phyloP scores from a whole-genome alignment of 2,113 vertebrate genomes.

The Leuciscus idus region DNA sequence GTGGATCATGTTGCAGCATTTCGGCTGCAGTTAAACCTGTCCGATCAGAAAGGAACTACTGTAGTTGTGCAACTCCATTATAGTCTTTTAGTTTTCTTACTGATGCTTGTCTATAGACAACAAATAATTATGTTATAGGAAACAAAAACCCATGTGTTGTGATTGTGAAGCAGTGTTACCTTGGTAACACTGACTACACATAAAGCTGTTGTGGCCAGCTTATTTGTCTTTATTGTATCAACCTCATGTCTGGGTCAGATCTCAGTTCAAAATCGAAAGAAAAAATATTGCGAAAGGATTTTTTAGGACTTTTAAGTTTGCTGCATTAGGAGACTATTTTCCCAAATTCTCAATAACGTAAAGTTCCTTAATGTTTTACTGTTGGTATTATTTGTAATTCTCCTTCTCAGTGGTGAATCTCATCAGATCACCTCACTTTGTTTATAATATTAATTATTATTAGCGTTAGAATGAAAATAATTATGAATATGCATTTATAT shows the following conservation, averaged over 20 bases:
- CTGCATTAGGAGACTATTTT: too few relatives aligned
- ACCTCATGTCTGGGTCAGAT: not conserved
- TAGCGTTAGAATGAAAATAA: not conserved
- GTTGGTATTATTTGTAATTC: not conserved
- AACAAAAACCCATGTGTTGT: not conserved
- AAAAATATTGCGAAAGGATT: not conserved
- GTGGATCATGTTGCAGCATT: not conserved
- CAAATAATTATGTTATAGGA: not conserved
- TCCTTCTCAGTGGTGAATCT: not conserved
- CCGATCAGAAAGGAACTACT: too few relatives aligned
- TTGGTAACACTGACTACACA: not conserved
- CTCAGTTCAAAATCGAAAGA: not conserved
- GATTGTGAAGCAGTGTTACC: not conserved
- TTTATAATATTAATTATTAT: not conserved
- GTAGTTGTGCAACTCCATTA: not conserved
- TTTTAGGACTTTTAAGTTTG: too few relatives aligned
- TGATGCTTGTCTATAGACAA: not conserved
- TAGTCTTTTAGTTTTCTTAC: not conserved
- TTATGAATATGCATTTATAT: too few relatives aligned
- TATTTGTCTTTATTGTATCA: not conserved
- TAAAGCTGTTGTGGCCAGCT: not conserved
- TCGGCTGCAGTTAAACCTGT: not conserved
- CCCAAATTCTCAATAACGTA: too few relatives aligned
- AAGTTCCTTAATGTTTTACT: too few relatives aligned
- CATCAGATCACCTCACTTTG: not conserved